These are phyloP conservation scores for Helarctos malayanus DNA, from an alignment of 2,797 vertebrate genomes.

Conservation along the genomic window DNA sequence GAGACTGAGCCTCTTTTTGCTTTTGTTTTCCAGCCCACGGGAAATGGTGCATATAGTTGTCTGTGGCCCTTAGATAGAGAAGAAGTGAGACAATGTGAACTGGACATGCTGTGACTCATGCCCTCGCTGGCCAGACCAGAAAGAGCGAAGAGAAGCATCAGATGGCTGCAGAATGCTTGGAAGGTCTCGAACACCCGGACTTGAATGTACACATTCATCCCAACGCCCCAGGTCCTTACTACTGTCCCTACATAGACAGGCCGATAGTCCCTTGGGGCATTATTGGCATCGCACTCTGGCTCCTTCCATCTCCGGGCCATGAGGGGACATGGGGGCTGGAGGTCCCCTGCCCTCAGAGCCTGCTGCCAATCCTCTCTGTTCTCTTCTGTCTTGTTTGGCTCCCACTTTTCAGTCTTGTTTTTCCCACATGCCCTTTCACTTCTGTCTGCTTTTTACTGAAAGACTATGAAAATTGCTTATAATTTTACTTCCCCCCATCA, in stretches of 20 bases:
- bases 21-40: not conserved
- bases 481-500: not conserved
- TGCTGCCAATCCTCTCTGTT: not conserved
- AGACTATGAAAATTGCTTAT: not conserved
- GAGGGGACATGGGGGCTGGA: accelerated
- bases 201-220: not conserved
- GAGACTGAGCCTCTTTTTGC: not conserved
- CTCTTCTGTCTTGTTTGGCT: not conserved
- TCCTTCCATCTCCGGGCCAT: not conserved
- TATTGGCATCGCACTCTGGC: not conserved
- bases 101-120: not conserved
- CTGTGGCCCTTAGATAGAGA: too few species aligned
- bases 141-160: not conserved
- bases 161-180: accelerated
- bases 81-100: not conserved
- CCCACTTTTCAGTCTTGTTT: not conserved
- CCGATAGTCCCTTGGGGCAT: not conserved
- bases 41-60: not conserved
- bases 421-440: not conserved
- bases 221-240: not conserved
- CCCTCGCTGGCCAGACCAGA: not conserved
- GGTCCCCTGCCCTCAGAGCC: not conserved
- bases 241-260: not conserved
- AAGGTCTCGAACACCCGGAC: not conserved
- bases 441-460: constrained; percentile 31